Percentiles rank a stretch among this genome's conserved stretches.
phyloP scores from a whole-genome alignment of 2,888 invertebrate genomes.

The Halictus ligatus region DNA sequence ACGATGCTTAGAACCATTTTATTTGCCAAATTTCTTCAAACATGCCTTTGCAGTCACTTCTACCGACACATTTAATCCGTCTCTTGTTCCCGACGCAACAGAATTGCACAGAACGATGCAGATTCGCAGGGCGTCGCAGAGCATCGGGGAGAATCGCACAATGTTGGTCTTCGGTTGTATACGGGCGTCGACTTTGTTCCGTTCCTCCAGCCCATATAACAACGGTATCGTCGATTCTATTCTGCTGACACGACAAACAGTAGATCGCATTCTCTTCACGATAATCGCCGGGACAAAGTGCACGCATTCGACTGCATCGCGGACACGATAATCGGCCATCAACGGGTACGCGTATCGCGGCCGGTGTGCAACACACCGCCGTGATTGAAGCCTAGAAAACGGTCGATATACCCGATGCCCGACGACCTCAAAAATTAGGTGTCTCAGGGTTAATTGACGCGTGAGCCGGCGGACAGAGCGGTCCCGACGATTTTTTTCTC shows the following conservation, averaged over 20 bases:
- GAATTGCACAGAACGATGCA: no score
- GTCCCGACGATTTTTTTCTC: not conserved
- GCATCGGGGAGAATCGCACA: not conserved
- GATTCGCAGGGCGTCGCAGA: not conserved
- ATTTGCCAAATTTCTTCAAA: no score
- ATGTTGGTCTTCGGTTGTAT: slow-evolving; percentile 2
- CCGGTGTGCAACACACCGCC: not conserved
- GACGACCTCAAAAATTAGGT: not conserved
- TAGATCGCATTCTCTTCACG: slow-evolving; percentile 40
- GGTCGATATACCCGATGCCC: slow-evolving; percentile 1
- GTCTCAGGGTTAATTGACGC: slow-evolving; percentile 11
- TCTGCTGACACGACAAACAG: slow-evolving; percentile 51
- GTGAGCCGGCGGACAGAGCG: not conserved
- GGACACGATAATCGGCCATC: slow-evolving; percentile 39
- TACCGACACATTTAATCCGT: no score
- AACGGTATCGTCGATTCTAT: slow-evolving; percentile 59
- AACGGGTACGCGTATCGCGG: slow-evolving; percentile 11
- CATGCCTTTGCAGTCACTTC: no score
- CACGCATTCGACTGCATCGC: slow-evolving; percentile 41
- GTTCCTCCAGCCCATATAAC: slow-evolving; percentile 47
- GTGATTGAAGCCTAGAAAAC: not conserved
- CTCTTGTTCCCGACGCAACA: no score
- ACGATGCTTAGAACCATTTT: no score
- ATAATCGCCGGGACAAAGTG: slow-evolving; percentile 60
- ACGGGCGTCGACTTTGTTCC: slow-evolving; percentile 53